Base-by-base conservation (phyloP, 2,888 invertebrate genomes). In the Latrodectus elegans region DNA sequence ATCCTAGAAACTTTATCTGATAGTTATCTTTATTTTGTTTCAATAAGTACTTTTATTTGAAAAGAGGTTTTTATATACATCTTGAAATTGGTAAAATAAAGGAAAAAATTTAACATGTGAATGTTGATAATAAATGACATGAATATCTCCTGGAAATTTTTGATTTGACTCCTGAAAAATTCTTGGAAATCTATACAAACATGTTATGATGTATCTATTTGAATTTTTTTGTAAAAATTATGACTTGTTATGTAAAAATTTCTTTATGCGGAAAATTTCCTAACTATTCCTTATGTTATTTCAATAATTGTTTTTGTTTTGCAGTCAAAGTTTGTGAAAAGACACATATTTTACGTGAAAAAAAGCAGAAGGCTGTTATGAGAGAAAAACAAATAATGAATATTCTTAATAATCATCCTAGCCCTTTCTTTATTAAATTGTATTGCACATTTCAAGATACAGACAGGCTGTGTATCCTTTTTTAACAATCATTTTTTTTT, bases 241-340 rank as follows among this genome's bases (percentile, higher is more conserved):
- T 78, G 49, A 17, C 15, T 55, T 65, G 53, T 70, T 74, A 17
- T 22, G 22, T 22, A 22, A 22, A 22, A 22, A 22, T 38, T 38
- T 38, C 38, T 38, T 38, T 38, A 38, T 38, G 4, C 6, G 3
- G 4, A 4, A 38, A 38, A 38, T 38, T 38, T 4, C 0, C 6
- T 38, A 38, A 38, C 38, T 38, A 6, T 6, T 38, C 4, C 38
- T 38, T 38, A 17, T 17, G 60, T 72, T 17, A 71, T 84, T 80
- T 74, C 67, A 67, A 82, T 90, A 91, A 15, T 26, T 82, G 9
- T 15, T 72, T 55, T 91, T 90, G 90, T 90, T 91, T 94, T 95
- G 81, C 94, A 96, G 97, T 99, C 92, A 99, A 99, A 95, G 98
- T 99, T n/a, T 96, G 98, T 92, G 97, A 98, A 91, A 99, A 99